Conservation (phyloP, 2,113 vertebrate genomes). For the Paratilapia polleni region DNA sequence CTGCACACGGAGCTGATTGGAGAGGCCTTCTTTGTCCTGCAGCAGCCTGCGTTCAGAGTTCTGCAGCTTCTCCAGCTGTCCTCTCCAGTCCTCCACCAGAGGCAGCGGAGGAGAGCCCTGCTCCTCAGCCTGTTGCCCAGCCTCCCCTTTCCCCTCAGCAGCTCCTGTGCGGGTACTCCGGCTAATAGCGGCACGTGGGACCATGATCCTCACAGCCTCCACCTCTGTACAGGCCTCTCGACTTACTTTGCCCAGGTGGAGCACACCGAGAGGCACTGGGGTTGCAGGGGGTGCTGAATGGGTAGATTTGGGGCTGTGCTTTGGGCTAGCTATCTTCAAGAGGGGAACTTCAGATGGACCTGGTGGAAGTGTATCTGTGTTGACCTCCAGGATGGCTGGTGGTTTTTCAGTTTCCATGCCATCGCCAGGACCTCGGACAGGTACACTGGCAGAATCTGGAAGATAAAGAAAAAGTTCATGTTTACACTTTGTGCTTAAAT, state of each 20-base stretch:
- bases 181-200: slow-evolving; percentile 90
- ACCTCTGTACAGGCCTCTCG: slow-evolving; percentile 88
- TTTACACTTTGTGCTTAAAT: neutral
- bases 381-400: slow-evolving; percentile 72
- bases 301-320: slow-evolving; percentile 77
- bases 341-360: slow-evolving; percentile 20
- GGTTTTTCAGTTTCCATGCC: slow-evolving; percentile 95
- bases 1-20: slow-evolving; percentile 92
- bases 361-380: slow-evolving; percentile 49
- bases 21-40: slow-evolving; percentile 97
- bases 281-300: slow-evolving; percentile 9
- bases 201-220: slow-evolving; percentile 91
- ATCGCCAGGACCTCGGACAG: slow-evolving; percentile 91
- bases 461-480: neutral
- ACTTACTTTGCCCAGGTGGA: slow-evolving; percentile 89
- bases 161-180: slow-evolving; percentile 68
- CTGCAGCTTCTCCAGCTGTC: slow-evolving; percentile 86
- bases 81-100: slow-evolving; percentile 85
- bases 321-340: slow-evolving; percentile 65
- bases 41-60: slow-evolving; percentile 91
- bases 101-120: slow-evolving; percentile 76
- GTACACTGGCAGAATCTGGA: slow-evolving; percentile 70
- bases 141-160: slow-evolving; percentile 80
- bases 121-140: slow-evolving; percentile 75
- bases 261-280: slow-evolving; percentile 85